phyloP scores from a whole-genome alignment of 37 sponge, comb jelly and placozoan species.

The Cladorhizidae sp. region DNA sequence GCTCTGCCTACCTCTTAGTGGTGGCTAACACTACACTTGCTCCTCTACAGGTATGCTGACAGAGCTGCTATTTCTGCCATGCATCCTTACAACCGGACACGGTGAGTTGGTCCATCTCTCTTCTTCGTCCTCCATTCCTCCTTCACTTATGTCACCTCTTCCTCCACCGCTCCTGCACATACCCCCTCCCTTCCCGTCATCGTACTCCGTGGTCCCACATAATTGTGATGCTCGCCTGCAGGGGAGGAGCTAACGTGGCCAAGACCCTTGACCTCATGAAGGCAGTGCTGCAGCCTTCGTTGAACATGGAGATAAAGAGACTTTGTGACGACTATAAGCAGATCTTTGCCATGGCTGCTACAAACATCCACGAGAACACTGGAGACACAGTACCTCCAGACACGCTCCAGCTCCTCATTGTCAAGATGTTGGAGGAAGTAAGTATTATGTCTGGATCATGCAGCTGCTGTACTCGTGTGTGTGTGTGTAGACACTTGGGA shows the following conservation, averaged over 20 bases:
- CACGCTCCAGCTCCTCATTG: slow-evolving; percentile 46
- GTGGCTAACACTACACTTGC: neutral
- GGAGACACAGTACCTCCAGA: slow-evolving; percentile 57
- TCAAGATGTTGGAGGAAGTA: slow-evolving; percentile 76
- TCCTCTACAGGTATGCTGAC: slow-evolving; percentile 56
- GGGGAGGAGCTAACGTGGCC: slow-evolving; percentile 60
- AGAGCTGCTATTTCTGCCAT: slow-evolving; percentile 77
- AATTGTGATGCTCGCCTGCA: slow-evolving; percentile 2
- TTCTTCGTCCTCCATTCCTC: neutral
- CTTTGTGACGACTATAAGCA: slow-evolving; percentile 70
- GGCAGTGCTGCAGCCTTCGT: slow-evolving; percentile 75
- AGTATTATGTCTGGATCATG: neutral
- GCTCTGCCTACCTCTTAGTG: no score
- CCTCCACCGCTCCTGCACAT: neutral
- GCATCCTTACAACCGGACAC: slow-evolving; percentile 75
- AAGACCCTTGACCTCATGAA: slow-evolving; percentile 79
- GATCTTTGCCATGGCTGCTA: slow-evolving; percentile 63
- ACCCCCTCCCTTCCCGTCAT: neutral
- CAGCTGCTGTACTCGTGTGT: no score
- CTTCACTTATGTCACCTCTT: no score
- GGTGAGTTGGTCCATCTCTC: slow-evolving; percentile 31
- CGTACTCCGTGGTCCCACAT: slow-evolving; percentile 4
- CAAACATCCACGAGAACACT: slow-evolving; percentile 70
- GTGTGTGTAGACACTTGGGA: no score
- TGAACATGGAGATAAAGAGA: slow-evolving; percentile 74